Conservation (phyloP, 2,113 vertebrate species). For the Gallinago jamesoni region DNA sequence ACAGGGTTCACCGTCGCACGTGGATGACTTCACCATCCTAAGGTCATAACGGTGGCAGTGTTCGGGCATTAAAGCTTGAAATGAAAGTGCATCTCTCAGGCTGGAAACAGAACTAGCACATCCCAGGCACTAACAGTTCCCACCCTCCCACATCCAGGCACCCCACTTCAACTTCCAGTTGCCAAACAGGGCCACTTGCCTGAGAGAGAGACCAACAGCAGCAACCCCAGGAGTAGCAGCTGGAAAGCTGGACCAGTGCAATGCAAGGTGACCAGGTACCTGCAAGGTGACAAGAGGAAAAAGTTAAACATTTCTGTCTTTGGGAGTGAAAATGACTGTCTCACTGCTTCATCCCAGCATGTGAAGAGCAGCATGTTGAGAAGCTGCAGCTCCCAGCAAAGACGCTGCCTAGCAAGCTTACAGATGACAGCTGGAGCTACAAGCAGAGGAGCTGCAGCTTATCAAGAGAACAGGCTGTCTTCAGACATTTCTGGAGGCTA, state of each 20-base stretch:
- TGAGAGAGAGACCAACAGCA: not conserved
- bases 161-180: not conserved
- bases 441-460: not conserved
- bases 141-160: not conserved
- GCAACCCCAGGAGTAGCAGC: not conserved
- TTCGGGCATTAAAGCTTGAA: not conserved
- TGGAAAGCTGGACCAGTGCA: not conserved
- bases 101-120: not conserved
- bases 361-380: not conserved
- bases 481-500: not conserved
- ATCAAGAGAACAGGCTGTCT: not conserved
- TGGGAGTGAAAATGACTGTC: not conserved
- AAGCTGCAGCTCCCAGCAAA: not conserved
- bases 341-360: not conserved
- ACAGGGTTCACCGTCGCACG: fast-evolving
- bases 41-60: not conserved
- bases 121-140: not conserved
- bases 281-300: not conserved
- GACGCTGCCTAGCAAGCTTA: not conserved
- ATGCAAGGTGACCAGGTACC: not conserved
- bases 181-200: not conserved
- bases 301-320: not conserved
- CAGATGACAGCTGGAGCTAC: not conserved
- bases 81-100: not conserved
- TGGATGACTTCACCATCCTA: not conserved